phyloP scores from a whole-genome alignment of 2,113 vertebrate genomes.

The Eira barbara region DNA sequence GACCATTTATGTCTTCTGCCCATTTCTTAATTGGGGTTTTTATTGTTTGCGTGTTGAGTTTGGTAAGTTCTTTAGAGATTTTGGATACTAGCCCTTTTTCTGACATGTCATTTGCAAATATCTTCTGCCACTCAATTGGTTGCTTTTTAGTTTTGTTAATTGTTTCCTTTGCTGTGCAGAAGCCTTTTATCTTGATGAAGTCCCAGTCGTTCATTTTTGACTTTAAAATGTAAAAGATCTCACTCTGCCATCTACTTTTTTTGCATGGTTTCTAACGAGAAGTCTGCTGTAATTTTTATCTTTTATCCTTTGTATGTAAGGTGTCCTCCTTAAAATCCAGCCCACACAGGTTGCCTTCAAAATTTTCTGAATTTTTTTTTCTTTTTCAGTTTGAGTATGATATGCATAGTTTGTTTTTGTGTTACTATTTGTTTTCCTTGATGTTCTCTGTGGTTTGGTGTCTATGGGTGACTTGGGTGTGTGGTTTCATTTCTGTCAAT shows the following conservation, averaged over 20 bases:
- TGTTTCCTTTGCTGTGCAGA: not conserved
- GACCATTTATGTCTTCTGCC: not conserved
- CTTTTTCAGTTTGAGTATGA: not conserved
- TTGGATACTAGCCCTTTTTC: not conserved
- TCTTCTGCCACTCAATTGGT: not conserved
- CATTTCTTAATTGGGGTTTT: not conserved
- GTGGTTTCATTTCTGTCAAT: not conserved
- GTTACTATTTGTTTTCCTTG: not conserved
- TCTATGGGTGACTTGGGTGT: not conserved
- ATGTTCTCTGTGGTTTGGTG: not conserved
- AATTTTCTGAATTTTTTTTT: not conserved
- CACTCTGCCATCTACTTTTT: not conserved
- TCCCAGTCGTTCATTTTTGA: not conserved
- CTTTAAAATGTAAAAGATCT: not conserved
- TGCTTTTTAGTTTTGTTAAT: not conserved
- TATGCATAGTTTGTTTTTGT: not conserved
- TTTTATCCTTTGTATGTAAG: not conserved
- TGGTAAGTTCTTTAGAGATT: not conserved
- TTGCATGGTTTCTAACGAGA: not conserved
- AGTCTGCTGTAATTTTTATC: not conserved
- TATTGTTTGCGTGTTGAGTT: not conserved
- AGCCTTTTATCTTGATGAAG: not conserved
- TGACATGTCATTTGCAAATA: not conserved
- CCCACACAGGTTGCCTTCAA: not conserved
- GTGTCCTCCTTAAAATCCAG: rapidly evolving